A percentile compares a stretch with the other conserved stretches of the same genome.
Conservation (phyloP, 2,797 vertebrate genomes). For the Rousettus madagascariensis region DNA sequence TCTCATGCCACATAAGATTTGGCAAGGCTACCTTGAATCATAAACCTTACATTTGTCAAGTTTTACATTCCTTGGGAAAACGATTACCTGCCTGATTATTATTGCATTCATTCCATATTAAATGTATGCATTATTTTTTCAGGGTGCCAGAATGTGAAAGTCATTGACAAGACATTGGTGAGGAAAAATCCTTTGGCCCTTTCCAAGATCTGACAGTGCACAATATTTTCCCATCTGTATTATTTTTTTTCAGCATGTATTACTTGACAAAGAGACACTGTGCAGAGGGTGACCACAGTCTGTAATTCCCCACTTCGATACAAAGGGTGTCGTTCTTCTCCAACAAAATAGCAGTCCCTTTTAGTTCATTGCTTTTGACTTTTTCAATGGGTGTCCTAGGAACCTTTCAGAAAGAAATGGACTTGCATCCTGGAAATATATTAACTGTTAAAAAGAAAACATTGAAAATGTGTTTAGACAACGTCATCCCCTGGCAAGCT, state of each 20-base stretch:
- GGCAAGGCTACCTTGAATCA: constrained; percentile 79
- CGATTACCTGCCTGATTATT: constrained; percentile 77
- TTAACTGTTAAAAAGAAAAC: constrained; percentile 80
- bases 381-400: constrained; percentile 77
- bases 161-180: constrained; percentile 85
- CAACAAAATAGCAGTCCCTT: constrained; percentile 71
- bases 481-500: constrained; percentile 74
- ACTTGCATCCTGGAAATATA: constrained; percentile 78
- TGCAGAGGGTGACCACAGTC: constrained; percentile 72
- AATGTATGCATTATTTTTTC: constrained; percentile 71
- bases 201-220: constrained; percentile 85
- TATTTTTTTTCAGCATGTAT: constrained; percentile 70
- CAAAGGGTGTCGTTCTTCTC: constrained; percentile 76
- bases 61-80: constrained; percentile 79
- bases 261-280: constrained; percentile 81
- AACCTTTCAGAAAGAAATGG: constrained; percentile 77
- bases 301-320: constrained; percentile 53
- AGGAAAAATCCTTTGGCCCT: constrained; percentile 76
- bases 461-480: constrained; percentile 78
- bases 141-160: constrained; percentile 87
- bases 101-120: constrained; percentile 79
- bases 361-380: constrained; percentile 79
- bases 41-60: constrained; percentile 81
- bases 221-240: constrained; percentile 75
- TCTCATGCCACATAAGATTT: constrained; percentile 81